phyloP scores from a whole-genome alignment of 2,797 vertebrate species.

The Chromis chromis region DNA sequence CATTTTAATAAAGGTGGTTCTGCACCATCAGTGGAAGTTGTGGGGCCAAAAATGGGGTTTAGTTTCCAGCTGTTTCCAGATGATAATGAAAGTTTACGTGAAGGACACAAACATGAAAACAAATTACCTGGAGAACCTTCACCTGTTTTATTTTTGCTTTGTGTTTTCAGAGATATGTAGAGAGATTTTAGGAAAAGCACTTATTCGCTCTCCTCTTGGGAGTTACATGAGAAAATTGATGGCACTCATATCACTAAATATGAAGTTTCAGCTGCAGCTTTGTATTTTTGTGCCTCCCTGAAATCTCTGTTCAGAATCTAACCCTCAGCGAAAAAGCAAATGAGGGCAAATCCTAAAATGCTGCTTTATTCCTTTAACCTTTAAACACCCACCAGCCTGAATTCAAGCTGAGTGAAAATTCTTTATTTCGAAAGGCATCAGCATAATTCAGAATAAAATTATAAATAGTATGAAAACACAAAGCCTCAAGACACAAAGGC shows the following conservation, averaged over 20 bases:
- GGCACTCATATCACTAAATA: not conserved
- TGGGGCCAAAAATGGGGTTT: not conserved
- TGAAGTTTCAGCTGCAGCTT: not conserved
- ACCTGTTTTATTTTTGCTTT: no score
- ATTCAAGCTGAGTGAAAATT: not conserved
- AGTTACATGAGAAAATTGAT: not conserved
- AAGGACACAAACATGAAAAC: not conserved
- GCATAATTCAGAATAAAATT: not conserved
- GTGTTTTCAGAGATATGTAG: no score
- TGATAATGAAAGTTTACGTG: not conserved
- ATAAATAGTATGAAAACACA: not conserved
- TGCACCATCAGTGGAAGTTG: not conserved
- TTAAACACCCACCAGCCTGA: not conserved
- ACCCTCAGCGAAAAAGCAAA: not conserved
- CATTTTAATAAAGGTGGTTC: not conserved
- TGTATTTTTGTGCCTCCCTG: not conserved
- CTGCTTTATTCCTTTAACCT: not conserved
- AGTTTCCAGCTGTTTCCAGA: not conserved
- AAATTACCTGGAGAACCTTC: not conserved
- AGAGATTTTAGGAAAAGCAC: no score
- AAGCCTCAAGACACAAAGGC: not conserved
- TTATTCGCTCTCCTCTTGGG: not conserved
- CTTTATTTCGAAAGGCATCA: not conserved
- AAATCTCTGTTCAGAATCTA: not conserved
- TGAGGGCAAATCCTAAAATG: not conserved